Evolutionary conservation across 2,797 vertebrate genomes (phyloP).

Genomic region (Sebastes vulpes): DNA sequence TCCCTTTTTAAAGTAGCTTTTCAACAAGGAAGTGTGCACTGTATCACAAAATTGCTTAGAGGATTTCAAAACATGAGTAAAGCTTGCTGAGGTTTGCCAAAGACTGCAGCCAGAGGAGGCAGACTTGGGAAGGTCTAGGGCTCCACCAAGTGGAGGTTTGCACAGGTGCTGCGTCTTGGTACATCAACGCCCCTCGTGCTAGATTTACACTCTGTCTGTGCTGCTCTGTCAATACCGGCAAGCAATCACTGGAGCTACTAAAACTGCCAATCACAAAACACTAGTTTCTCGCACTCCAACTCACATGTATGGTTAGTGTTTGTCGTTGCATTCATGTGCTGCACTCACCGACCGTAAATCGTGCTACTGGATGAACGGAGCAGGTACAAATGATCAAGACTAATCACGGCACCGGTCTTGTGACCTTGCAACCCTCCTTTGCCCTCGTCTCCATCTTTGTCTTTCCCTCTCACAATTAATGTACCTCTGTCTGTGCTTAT

Average conservation of each 20-base stretch:
- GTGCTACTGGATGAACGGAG: background rate
- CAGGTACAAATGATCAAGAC: background rate
- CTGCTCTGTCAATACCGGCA: conserved; percentile 59
- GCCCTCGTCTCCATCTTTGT: conserved; percentile 15
- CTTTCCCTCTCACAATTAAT: background rate
- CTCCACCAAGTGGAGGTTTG: conserved; percentile 86
- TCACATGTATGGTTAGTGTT: background rate
- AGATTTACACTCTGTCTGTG: conserved; percentile 62
- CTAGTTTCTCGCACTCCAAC: background rate
- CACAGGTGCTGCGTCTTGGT: conserved; percentile 34
- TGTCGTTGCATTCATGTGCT: background rate
- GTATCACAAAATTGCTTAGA: conserved; percentile 77
- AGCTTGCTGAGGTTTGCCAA: conserved; percentile 72
- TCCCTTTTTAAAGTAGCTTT: conserved; percentile 41
- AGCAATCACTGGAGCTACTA: conserved; percentile 70
- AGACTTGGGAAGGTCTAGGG: conserved; percentile 80
- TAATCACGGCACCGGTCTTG: conserved; percentile 8
- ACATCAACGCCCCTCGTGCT: conserved; percentile 51
- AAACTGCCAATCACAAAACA: conserved; percentile 66
- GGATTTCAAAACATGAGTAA: conserved; percentile 77
- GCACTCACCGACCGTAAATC: background rate
- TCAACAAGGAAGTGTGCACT: conserved; percentile 69
- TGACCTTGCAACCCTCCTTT: conserved; percentile 56
- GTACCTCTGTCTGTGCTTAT: background rate
- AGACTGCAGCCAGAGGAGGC: conserved; percentile 52